Percentiles rank a stretch among this genome's conserved stretches.
phyloP scores from a whole-genome alignment of 35 echinoderm and acorn worm species.

The Apostichopus japonicus region DNA sequence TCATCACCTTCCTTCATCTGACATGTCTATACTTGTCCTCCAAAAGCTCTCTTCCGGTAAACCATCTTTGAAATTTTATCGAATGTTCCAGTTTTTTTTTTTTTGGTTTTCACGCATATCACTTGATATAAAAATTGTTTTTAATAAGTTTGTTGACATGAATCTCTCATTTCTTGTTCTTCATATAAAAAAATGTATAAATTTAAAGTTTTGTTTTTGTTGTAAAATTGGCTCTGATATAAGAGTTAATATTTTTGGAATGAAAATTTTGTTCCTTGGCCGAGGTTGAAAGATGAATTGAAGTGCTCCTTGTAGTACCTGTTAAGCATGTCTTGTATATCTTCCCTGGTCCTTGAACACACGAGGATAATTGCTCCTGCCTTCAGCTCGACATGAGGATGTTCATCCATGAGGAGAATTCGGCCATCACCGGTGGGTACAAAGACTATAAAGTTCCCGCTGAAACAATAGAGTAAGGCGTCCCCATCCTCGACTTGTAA shows the following conservation, averaged over 20 bases:
- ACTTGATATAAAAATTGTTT: too few relatives aligned
- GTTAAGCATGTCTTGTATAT: not conserved
- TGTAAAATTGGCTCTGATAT: not conserved
- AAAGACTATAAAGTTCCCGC: not conserved
- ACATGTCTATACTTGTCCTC: too few relatives aligned
- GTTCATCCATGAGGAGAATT: conserved; percentile 2
- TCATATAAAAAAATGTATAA: too few relatives aligned
- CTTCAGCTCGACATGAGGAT: not conserved
- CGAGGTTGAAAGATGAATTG: not conserved
- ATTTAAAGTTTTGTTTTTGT: not conserved
- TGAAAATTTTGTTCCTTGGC: conserved; percentile 7
- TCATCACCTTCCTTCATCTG: too few relatives aligned
- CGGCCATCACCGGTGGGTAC: conserved; percentile 27
- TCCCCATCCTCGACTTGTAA: not conserved
- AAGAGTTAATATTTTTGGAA: not conserved
- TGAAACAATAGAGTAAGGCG: not conserved
- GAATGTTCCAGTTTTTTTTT: too few relatives aligned
- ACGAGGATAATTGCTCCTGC: conserved; percentile 10
- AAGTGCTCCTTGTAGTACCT: conserved; percentile 21
- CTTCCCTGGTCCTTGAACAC: not conserved
- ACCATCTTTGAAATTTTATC: too few relatives aligned
- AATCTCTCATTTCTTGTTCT: too few relatives aligned
- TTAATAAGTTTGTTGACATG: too few relatives aligned
- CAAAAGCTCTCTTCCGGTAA: too few relatives aligned
- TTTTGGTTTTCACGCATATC: too few relatives aligned